Conservation (phyloP, 1,140 invertebrate species). For the Euura lappo region DNA sequence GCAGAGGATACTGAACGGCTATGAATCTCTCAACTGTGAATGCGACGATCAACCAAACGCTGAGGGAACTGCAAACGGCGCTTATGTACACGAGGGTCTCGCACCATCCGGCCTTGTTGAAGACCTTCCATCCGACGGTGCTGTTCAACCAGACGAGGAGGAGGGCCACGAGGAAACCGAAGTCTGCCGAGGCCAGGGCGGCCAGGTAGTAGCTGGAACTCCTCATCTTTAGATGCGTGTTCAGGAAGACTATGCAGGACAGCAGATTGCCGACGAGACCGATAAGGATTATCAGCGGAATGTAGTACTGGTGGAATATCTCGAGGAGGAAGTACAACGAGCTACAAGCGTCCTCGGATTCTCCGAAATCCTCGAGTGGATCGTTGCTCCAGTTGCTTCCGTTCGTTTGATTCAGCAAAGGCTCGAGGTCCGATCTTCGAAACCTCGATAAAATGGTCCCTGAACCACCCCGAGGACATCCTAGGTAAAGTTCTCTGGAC, state of each 20-base stretch:
- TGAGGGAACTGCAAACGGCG: conserved; percentile 65
- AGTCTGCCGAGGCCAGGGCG: conserved; percentile 63
- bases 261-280: conserved; percentile 65
- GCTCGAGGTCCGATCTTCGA: background rate
- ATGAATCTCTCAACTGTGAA: conserved; percentile 73
- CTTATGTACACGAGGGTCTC: conserved; percentile 65
- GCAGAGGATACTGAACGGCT: conserved; percentile 70
- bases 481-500: background rate
- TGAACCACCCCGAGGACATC: background rate
- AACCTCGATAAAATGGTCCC: background rate
- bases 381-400: background rate
- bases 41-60: conserved; percentile 69
- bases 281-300: conserved; percentile 62
- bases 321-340: conserved; percentile 53
- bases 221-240: conserved; percentile 62
- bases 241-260: conserved; percentile 65
- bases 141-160: conserved; percentile 64
- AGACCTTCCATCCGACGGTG: conserved; percentile 56
- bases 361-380: background rate
- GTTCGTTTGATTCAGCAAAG: background rate
- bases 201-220: conserved; percentile 68
- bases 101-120: conserved; percentile 65
- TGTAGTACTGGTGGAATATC: conserved; percentile 61
- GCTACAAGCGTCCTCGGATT: conserved; percentile 19
- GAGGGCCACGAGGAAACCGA: conserved; percentile 61